Evolutionary conservation across 2,113 vertebrate species (phyloP).

Genomic region (Siphamia tubifer): DNA sequence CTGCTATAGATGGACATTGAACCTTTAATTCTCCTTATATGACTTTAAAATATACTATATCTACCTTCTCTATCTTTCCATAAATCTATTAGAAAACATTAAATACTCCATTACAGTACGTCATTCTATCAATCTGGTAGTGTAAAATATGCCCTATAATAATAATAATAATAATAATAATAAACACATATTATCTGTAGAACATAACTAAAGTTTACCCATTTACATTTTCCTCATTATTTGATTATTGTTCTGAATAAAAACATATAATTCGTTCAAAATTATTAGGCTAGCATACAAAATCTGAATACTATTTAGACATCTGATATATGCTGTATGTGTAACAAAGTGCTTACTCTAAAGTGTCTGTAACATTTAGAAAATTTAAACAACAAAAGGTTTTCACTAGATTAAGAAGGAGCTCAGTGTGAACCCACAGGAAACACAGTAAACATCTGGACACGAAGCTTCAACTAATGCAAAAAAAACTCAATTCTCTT

Average conservation of each 20-base stretch:
- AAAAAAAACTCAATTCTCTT: not conserved
- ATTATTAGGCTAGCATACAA: constrained; percentile 42
- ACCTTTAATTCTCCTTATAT: too few species aligned
- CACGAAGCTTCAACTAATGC: constrained; percentile 35
- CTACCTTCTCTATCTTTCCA: constrained; percentile 25
- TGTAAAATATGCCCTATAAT: constrained; percentile 58
- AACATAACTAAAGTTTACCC: constrained; percentile 44
- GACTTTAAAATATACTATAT: constrained; percentile 39
- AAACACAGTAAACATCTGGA: constrained; percentile 53
- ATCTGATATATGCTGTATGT: constrained; percentile 27
- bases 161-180: too few species aligned
- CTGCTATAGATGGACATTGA: too few species aligned
- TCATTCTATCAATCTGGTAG: constrained; percentile 57
- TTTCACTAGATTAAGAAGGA: constrained; percentile 31
- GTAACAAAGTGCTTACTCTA: constrained; percentile 70
- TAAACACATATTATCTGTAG: constrained; percentile 30
- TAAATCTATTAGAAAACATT: constrained; percentile 47
- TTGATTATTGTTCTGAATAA: constrained; percentile 44
- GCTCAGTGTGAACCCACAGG: constrained; percentile 20
- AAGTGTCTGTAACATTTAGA: constrained; percentile 63
- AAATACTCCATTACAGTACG: constrained; percentile 64
- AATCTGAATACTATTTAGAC: constrained; percentile 43
- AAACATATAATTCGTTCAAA: constrained; percentile 33
- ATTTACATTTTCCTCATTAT: constrained; percentile 28
- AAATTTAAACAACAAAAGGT: constrained; percentile 37